A percentile compares a stretch with the other conserved stretches of the same genome.
These are phyloP conservation scores for Caenorhabditis angaria DNA, from an alignment of 2,888 invertebrate species.

Conservation along the genomic window DNA sequence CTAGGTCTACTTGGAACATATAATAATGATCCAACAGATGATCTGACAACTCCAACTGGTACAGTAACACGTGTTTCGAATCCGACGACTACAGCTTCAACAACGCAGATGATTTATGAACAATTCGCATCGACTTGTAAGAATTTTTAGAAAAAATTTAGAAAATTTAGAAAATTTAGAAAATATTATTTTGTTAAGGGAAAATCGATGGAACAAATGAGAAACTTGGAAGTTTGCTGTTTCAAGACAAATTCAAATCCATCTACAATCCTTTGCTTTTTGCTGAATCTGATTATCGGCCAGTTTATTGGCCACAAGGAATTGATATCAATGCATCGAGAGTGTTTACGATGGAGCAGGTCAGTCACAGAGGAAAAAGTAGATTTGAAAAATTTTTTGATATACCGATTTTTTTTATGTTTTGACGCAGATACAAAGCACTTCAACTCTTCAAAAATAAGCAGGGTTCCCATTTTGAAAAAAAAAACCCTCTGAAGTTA, in stretches of 20 bases:
- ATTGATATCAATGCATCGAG: slow-evolving; percentile 58
- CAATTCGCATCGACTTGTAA: slow-evolving; percentile 61
- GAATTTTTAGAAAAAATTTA: slow-evolving; percentile 1
- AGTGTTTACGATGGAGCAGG: slow-evolving; percentile 60
- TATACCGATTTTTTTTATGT: no score
- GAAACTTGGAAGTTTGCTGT: slow-evolving; percentile 57
- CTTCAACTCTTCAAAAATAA: no score
- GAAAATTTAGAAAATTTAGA: background rate
- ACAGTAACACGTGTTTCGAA: slow-evolving; percentile 44
- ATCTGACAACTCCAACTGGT: slow-evolving; percentile 58
- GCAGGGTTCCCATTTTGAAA: no score
- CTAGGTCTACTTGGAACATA: slow-evolving; percentile 65
- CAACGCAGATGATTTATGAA: slow-evolving; percentile 62
- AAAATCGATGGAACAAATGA: slow-evolving; percentile 56
- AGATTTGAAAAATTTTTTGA: no score
- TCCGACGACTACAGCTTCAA: slow-evolving; percentile 52
- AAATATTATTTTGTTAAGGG: slow-evolving; percentile 51
- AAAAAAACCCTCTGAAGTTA: no score
- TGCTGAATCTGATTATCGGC: slow-evolving; percentile 52
- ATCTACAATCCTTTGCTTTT: slow-evolving; percentile 67
- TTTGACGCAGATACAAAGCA: no score
- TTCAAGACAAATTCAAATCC: slow-evolving; percentile 63
- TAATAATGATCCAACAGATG: slow-evolving; percentile 68
- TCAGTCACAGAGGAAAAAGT: no score
- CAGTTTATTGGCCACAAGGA: slow-evolving; percentile 55